Base-by-base conservation (phyloP, 2,797 vertebrate species). In the Limnodromus scolopaceus region DNA sequence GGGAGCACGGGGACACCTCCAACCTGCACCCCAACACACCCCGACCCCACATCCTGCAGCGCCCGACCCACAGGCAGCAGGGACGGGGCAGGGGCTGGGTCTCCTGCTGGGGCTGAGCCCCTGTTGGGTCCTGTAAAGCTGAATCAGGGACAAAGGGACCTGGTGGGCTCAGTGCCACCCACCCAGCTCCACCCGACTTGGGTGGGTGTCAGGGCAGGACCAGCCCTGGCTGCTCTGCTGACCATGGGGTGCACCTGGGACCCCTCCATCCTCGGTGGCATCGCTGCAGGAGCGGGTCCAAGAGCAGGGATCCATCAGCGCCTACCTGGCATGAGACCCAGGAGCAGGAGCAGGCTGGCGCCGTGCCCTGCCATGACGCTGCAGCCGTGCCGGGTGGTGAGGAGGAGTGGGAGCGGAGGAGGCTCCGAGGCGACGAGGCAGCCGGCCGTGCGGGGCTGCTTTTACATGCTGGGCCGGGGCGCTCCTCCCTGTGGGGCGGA, bases 401-500 rank as follows among this genome's bases (percentile, higher is more conserved):
- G 66, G 36, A 34, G 64, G 46, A 61, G 38, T 6, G 43, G 57
- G 55, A 49, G 54, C 27, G 19, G 41, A 55, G 41, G 34, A 66
- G 43, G 71, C 20, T 89, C 39, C 18, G 34, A 93, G 87, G 76
- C 72, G 80, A 74, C 68, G 10, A 34, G 65, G 85, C 58, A 84
- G 48, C 20, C 24, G 39, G 87, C 34, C 1, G 53, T 2, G 63
- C 15, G 75, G 83, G 78, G 94, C 94, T 51, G 91, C 92, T 96
- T 94, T 94, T 95, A 96, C 91, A 54, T 75, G 79, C 92, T 92
- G 92, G 75, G 92, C 66, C 2, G 19, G 75, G 94, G 88, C 12
- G 83, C 93, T 92, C 89, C 84, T 94, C 92, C 95, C 95, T 75
- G 70, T 93, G 78, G 90, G 92, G 84, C 11, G 86, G 95, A 97